Conservation (phyloP, 2,113 vertebrate genomes). For the Delphinus delphis region DNA sequence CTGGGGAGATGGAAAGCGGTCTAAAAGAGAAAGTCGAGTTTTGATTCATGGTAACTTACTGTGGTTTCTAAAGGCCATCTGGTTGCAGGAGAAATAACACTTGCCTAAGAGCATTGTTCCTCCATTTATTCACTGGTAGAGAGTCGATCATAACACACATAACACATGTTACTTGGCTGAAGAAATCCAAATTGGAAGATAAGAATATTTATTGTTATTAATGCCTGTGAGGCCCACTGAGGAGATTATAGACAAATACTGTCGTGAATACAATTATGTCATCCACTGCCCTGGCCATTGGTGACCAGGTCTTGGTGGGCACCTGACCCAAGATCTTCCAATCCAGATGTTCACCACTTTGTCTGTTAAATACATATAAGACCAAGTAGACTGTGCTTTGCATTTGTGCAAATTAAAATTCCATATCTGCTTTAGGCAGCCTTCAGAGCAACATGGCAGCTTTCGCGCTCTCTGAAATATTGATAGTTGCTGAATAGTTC, state of each 20-base stretch:
- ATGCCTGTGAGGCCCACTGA: background rate
- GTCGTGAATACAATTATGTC: background rate
- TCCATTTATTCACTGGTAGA: background rate
- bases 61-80: background rate
- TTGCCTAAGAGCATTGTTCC: background rate
- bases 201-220: background rate
- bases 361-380: background rate
- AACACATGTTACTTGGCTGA: background rate
- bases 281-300: fast-evolving
- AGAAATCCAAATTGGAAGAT: background rate
- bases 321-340: background rate
- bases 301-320: background rate
- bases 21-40: background rate
- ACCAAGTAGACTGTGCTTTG: background rate
- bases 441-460: background rate
- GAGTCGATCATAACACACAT: background rate
- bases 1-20: background rate
- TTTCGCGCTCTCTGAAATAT: background rate
- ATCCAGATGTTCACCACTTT: background rate
- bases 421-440: background rate
- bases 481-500: background rate
- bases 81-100: background rate
- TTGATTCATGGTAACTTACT: background rate
- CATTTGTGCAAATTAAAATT: background rate
- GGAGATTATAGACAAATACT: background rate